Evolutionary conservation across 1,140 invertebrate species (phyloP).

Genomic region (Teleogryllus occipitalis): DNA sequence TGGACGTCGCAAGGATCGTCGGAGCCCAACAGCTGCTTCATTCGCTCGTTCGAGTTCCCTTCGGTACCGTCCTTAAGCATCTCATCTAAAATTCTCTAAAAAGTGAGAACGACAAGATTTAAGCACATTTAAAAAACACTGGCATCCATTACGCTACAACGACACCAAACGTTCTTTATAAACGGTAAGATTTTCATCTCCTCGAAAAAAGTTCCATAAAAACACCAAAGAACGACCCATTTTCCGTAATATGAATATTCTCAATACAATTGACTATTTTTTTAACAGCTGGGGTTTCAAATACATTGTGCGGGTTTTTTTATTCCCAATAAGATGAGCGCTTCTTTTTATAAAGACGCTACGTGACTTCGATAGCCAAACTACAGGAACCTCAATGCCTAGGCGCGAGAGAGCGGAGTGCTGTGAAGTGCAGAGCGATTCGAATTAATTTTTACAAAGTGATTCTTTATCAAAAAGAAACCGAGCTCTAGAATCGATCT

Average conservation of each 20-base stretch:
- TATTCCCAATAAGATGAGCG: neutral
- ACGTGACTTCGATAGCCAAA: too few species aligned
- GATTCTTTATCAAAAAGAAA: too few species aligned
- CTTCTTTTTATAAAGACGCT: too few species aligned
- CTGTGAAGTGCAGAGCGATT: too few species aligned
- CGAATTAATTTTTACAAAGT: too few species aligned
- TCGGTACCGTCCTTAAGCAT: neutral
- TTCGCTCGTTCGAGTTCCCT: neutral
- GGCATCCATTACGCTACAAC: neutral
- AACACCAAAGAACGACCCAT: neutral
- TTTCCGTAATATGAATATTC: neutral
- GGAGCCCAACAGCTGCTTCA: neutral
- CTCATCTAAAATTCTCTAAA: neutral
- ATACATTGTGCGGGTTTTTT: neutral
- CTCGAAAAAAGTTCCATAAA: neutral
- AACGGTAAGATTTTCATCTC: neutral
- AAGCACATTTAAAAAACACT: neutral
- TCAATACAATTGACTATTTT: neutral
- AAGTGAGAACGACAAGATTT: neutral
- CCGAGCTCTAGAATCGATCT: too few species aligned
- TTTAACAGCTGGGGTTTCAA: neutral
- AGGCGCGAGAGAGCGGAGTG: too few species aligned
- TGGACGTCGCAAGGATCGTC: neutral
- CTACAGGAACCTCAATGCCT: too few species aligned
- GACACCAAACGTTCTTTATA: neutral